Base-by-base conservation (phyloP, 2,113 vertebrate species). In the Acrocephalus arundinaceus region DNA sequence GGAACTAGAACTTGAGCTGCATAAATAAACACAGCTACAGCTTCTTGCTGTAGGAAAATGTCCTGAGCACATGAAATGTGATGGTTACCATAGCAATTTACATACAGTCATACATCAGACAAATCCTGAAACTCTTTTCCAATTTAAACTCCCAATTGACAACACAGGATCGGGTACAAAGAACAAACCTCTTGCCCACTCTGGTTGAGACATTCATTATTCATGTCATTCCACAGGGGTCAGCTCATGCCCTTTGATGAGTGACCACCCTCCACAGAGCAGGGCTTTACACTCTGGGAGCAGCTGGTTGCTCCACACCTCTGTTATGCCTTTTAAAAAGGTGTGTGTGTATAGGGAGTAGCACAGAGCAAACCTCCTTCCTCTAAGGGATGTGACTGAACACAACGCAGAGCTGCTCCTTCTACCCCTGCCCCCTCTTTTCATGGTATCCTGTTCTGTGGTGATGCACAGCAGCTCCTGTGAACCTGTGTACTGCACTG, bases 71-170 rank as follows among this genome's bases (percentile, higher is more conserved):
- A 72, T 16, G 49, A 85, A 87, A 91, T 87, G 84, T 18, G 2
- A 49, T 5, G 4, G 89, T 96, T 92, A 57, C 95, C 76, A 94
- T 49, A 67, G 94, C 67, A 91, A 89, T 82, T 71, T 68, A 37
- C 66, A 85, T 49, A 43, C n/a, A 80, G 75, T 4, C 62, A 58
- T 13, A 55, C 9, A 78, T 54, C 61, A 87, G 65, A 57, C 22
- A 94, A 63, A 89, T 68, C 48, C 57, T 8, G 45, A 15, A 55
- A 49, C 57, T 68, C 73, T 87, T 41, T 77, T 57, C 73, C 57
- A 78, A 68, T 71, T 67, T 59, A 59, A 94, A 83, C 11, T 77
- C n/a, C 46, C 51, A 83, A 9, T 1, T 54, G 8, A 76, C 92
- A 77, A 62, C 13, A 85, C 0, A 74, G 30, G 59, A 80, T 80